Conservation (phyloP, 2,888 invertebrate genomes). For the Gerris lacustris region DNA sequence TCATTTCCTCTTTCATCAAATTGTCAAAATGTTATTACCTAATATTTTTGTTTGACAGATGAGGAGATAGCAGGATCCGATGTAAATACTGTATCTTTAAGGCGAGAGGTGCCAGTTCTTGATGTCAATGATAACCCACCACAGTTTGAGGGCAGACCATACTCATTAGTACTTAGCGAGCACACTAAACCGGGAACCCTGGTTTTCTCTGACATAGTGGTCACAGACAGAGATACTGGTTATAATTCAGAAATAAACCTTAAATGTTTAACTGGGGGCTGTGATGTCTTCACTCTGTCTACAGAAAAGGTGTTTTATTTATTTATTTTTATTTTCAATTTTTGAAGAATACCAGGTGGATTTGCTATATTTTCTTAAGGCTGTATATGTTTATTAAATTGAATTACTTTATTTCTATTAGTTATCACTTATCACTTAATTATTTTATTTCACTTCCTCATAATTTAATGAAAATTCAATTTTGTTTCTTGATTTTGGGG, state of each 20-base stretch:
- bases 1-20: too few species aligned
- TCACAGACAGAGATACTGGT: slow-evolving; percentile 61
- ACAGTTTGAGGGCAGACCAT: slow-evolving; percentile 58
- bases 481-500: too few species aligned
- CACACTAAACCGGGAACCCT: slow-evolving; percentile 50
- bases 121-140: slow-evolving; percentile 75
- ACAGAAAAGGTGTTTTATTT: slow-evolving; percentile 46
- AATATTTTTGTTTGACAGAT: slow-evolving; percentile 40
- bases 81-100: slow-evolving; percentile 64
- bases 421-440: too few species aligned
- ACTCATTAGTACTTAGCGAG: slow-evolving; percentile 58
- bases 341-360: too few species aligned
- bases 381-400: neutral
- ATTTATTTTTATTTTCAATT: neutral
- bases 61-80: slow-evolving; percentile 56
- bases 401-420: neutral
- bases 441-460: too few species aligned
- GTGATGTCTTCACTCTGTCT: slow-evolving; percentile 52
- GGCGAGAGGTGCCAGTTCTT: slow-evolving; percentile 60
- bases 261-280: slow-evolving; percentile 52
- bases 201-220: slow-evolving; percentile 50
- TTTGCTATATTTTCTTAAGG: too few species aligned
- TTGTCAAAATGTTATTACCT: too few species aligned
- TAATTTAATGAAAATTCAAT: too few species aligned
- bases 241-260: slow-evolving; percentile 57